Evolutionary conservation across 2,797 vertebrate species (phyloP), one percentile per base, ranked within the genome.

Genomic region (Galago senegalensis): DNA sequence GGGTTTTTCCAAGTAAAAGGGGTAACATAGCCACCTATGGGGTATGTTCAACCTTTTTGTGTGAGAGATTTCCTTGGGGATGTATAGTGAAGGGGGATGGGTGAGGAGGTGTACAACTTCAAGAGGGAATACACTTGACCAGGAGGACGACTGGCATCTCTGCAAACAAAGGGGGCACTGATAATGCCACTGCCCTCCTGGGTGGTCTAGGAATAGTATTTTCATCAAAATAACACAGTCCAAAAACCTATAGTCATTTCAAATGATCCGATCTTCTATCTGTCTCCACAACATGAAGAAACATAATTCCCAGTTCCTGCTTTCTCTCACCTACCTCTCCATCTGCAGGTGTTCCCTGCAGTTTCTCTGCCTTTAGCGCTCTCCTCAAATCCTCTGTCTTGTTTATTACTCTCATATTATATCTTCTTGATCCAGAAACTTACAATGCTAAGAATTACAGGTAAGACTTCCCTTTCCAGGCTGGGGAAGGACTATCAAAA

Each of bases 41-140:
- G 40, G 25, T 16, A 10, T 27, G 29, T 40, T 92, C 56, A 86
- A 7, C 53, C 5, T 11, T 73, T 37, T 65, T 25, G 29, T 7
- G 9, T n/a, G 46, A 49, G 56, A 58, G 21, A 34, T 31, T 29
- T 46, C 16, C 37, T 89, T 17, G 29, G 72, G 7, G 58, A 7
- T 20, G 8, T 6, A 6, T 13, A 25, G 5, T 21, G 2, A 13
- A 11, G 6, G 1, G 6, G 23, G 21, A 65, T 6, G 5, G 3
- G 4, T 7, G 58, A 17, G 29, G 58, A 29, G 7, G 9, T 17
- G 8, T 25, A 34, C 23, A 11, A 4, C 8, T 89, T 12, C 21
- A 37, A 87, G 49, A 40, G 27, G 21, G 37, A 13, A 9, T n/a
- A 18, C 72, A 4, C 21, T 18, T 56, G 49, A 14, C 40, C 3